These are phyloP conservation scores for Apolygus lucorum DNA, from an alignment of 1,140 invertebrate species.

Conservation along the genomic window DNA sequence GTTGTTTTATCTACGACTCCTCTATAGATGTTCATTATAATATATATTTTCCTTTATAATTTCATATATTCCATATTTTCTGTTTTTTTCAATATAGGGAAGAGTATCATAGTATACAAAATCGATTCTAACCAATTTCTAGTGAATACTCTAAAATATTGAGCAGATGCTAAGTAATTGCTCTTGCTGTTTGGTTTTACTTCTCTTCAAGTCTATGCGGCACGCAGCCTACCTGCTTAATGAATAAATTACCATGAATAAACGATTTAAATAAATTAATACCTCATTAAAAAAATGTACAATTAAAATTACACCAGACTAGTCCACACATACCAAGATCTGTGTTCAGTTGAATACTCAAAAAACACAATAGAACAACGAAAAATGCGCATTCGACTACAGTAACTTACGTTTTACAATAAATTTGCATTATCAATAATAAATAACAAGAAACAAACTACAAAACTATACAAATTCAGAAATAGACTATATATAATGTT, in stretches of 20 bases:
- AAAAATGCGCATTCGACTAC: too few species aligned
- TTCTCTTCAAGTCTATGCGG: slow-evolving; percentile 10
- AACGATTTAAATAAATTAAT: too few species aligned
- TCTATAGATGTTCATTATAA: slow-evolving; percentile 17
- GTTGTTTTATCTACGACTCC: slow-evolving; percentile 9
- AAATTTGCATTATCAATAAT: too few species aligned
- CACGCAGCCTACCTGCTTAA: slow-evolving; percentile 9
- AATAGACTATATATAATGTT: slow-evolving; percentile 2
- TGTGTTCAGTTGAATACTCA: too few species aligned
- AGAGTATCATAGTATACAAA: slow-evolving; percentile 28
- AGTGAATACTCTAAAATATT: slow-evolving; percentile 21
- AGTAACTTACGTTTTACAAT: too few species aligned
- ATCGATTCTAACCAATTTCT: slow-evolving; percentile 23
- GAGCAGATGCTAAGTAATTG: slow-evolving; percentile 28
- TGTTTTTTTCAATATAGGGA: slow-evolving; percentile 17
- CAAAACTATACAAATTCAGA: slow-evolving; percentile 3
- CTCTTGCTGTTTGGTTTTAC: slow-evolving; percentile 25
- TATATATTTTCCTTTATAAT: slow-evolving; percentile 22
- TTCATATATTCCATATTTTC: slow-evolving; percentile 12
- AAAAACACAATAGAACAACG: too few species aligned
- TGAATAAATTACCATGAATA: too few species aligned
- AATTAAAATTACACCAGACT: slow-evolving; percentile 17
- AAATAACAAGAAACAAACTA: slow-evolving; percentile 8
- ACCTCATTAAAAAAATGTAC: too few species aligned
- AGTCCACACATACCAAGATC: slow-evolving; percentile 20